Percentiles rank a stretch among this genome's conserved stretches.
These are phyloP conservation scores for Podargus strigoides DNA, from an alignment of 2,797 vertebrate species.

Conservation along the genomic window DNA sequence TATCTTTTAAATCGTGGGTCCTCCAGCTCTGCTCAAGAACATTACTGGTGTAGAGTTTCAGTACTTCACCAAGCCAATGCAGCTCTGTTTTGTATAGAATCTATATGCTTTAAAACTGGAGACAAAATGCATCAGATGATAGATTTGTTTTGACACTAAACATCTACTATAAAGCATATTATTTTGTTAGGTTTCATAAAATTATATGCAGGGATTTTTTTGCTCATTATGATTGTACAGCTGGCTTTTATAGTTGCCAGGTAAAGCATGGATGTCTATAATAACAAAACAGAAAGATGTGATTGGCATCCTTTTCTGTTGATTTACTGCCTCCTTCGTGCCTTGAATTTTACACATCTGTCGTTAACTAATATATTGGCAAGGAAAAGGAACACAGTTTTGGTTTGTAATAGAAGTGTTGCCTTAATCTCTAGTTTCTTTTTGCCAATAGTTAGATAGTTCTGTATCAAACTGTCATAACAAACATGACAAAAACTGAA, in stretches of 20 bases:
- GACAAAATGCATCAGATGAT: neutral
- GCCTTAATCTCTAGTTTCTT: slow-evolving; percentile 21
- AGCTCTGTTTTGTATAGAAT: neutral
- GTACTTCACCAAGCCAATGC: neutral
- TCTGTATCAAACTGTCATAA: neutral
- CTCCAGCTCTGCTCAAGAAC: neutral
- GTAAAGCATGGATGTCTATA: neutral
- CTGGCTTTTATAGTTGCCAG: neutral
- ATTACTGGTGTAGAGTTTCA: neutral
- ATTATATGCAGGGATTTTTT: neutral
- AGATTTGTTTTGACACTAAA: neutral
- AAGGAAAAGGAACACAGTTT: neutral
- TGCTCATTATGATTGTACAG: neutral
- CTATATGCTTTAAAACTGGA: neutral
- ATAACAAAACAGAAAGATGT: neutral
- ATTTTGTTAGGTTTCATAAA: neutral
- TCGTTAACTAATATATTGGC: neutral
- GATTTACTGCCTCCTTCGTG: slow-evolving; percentile 15
- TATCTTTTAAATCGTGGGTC: neutral
- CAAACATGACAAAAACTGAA: neutral
- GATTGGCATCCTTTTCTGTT: slow-evolving; percentile 23
- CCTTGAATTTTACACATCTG: neutral
- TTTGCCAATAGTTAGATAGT: slow-evolving; percentile 4
- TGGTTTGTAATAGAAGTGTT: slow-evolving; percentile 27
- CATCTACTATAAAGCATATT: neutral